Evolutionary conservation across 2,888 invertebrate genomes (phyloP).

Genomic region (Amphimallon solstitiale): DNA sequence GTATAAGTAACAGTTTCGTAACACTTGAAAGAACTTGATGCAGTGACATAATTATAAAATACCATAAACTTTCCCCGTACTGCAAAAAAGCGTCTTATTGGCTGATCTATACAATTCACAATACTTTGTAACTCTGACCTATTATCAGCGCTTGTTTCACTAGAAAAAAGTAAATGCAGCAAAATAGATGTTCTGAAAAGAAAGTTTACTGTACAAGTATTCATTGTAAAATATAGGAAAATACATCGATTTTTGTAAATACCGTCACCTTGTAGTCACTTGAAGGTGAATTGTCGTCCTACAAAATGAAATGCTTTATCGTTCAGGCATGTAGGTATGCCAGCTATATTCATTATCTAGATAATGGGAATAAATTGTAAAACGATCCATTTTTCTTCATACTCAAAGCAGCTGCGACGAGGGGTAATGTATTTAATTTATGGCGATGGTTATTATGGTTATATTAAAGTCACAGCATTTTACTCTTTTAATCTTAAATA

Average conservation of each 20-base stretch:
- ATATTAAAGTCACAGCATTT: too few species aligned
- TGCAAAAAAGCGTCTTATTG: neutral
- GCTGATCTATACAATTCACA: neutral
- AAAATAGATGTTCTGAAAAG: neutral
- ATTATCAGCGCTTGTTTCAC: neutral
- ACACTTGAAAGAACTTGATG: constrained; percentile 71
- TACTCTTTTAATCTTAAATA: too few species aligned
- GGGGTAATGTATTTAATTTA: too few species aligned
- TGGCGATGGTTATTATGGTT: too few species aligned
- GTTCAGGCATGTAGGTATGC: constrained; percentile 19
- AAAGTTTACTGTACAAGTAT: neutral
- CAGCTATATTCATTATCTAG: neutral
- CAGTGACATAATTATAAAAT: constrained; percentile 81
- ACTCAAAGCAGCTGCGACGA: too few species aligned
- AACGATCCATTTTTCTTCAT: too few species aligned
- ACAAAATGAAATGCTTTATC: neutral
- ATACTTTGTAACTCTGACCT: neutral
- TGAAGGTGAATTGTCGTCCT: neutral
- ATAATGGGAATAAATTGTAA: too few species aligned
- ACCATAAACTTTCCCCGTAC: constrained; percentile 73
- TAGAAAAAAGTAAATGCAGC: neutral
- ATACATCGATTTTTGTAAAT: neutral
- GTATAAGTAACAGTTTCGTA: constrained; percentile 86
- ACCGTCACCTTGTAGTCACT: neutral
- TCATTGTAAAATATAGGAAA: neutral